Evolutionary conservation across 2,888 invertebrate species (phyloP), one percentile per base, ranked within the genome.

Genomic region (Drosophila prolongata): DNA sequence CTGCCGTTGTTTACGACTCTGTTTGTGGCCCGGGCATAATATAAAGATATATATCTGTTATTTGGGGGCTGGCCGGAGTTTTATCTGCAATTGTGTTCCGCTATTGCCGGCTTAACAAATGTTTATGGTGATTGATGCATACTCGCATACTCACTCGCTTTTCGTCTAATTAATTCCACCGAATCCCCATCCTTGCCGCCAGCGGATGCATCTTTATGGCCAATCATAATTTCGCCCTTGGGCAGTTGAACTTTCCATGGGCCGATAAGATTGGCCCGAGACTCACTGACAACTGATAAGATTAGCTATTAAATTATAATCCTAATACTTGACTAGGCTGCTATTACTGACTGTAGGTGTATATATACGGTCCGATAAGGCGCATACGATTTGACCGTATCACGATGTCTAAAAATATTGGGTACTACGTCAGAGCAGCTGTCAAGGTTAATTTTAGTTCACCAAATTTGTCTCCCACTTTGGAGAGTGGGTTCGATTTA

Each of bases 221-320:
- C 49, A 38, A 40, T 56, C 50, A 40, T 27, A 35, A 52, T 37
- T 50, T 16, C 38, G 73, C 49, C 64, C 69, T 44, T 54, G 71
- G 37, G 38, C 38, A 53, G 19, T 34, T 47, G 70, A 44, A 44
- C 61, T 62, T 52, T 60, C 46, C 16, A 54, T 55, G n/a, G 27
- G 13, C 40, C 60, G 77, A 77, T 77, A 73, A 77, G 80, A 64
- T 58, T 67, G 42, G 56, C 13, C 11, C 52, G 16, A 30, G 30
- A 30, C 40, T 50, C 47, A 10, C 46, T 53, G 16, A 19, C n/a
- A 14, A 30, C 54, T 35, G 70, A 71, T 71, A 52, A 71, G 70
- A 71, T 77, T 68, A 61, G 13, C 80, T 59, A 68, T 73, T 61
- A 46, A 74, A 74, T 71, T 71, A 65, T 74, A 56, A 74, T 71